phyloP scores from a whole-genome alignment of 2,113 vertebrate genomes.

The Elanoides forficatus region DNA sequence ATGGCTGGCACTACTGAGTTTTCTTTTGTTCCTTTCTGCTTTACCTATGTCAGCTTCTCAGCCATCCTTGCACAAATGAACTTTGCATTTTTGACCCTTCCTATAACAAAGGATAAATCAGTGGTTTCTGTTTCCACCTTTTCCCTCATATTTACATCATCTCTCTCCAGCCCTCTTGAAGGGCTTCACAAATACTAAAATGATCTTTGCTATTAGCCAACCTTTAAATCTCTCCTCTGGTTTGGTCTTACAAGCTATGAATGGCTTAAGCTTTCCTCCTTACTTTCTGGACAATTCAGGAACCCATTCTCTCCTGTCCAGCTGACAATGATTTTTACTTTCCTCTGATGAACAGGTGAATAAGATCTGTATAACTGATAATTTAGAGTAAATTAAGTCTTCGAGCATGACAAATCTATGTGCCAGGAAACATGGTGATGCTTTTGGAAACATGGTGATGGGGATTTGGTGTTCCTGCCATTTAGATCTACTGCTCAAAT shows the following conservation, averaged over 20 bases:
- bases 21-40: not conserved
- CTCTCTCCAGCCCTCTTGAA: not conserved
- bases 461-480: not conserved
- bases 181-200: not conserved
- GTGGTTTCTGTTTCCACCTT: not conserved
- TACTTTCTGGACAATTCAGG: not conserved
- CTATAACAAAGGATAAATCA: not conserved
- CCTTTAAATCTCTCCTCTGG: not conserved
- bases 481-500: not conserved
- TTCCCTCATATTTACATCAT: not conserved
- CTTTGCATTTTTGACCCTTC: not conserved
- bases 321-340: not conserved
- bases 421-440: not conserved
- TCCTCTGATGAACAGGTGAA: not conserved
- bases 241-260: not conserved
- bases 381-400: not conserved
- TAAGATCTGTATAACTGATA: not conserved
- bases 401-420: not conserved
- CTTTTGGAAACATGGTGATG: not conserved
- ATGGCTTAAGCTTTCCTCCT: not conserved
- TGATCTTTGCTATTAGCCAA: not conserved
- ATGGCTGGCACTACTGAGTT: not conserved
- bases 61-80: not conserved
- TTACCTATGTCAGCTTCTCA: not conserved
- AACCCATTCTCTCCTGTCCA: not conserved